Percentiles rank a stretch among this genome's conserved stretches.
These are phyloP conservation scores for Synanthedon andrenaeformis DNA, from an alignment of 2,888 invertebrate species.

Conservation along the genomic window DNA sequence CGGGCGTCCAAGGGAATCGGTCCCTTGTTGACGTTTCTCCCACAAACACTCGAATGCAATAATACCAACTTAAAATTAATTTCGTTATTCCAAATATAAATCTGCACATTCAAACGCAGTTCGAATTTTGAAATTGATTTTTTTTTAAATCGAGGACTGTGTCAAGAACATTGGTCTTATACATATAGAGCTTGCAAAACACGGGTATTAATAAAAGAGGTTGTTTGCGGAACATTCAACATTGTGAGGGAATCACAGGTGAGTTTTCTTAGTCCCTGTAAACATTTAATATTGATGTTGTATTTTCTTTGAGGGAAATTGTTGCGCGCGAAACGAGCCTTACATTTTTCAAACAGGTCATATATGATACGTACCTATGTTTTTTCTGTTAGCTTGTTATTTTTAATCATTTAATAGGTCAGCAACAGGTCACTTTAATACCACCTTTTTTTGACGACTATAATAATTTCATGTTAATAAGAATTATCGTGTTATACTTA, in stretches of 20 bases:
- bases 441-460: too few species aligned
- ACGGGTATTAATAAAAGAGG: conserved; percentile 31
- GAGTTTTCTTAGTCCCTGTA: conserved; percentile 12
- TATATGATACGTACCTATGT: too few species aligned
- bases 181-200: conserved; percentile 13
- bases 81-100: conserved; percentile 10
- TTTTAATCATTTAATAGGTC: too few species aligned
- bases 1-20: conserved; percentile 28
- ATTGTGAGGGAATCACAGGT: conserved; percentile 18
- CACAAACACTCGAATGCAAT: conserved; percentile 14
- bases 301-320: conserved; percentile 13
- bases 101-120: not conserved
- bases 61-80: conserved; percentile 20
- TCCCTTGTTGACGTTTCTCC: conserved; percentile 11
- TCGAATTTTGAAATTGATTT: not conserved
- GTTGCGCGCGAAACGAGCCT: not conserved
- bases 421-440: too few species aligned
- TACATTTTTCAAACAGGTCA: not conserved
- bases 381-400: too few species aligned
- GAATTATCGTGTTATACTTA: too few species aligned
- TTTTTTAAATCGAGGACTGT: not conserved
- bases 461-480: too few species aligned
- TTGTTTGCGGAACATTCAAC: conserved; percentile 13
- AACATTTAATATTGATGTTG: conserved; percentile 24
- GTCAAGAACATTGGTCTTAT: not conserved